A percentile compares a stretch with the other conserved stretches of the same genome.
phyloP scores from a whole-genome alignment of 1,140 invertebrate species.

The Drosophila paulistorum region DNA sequence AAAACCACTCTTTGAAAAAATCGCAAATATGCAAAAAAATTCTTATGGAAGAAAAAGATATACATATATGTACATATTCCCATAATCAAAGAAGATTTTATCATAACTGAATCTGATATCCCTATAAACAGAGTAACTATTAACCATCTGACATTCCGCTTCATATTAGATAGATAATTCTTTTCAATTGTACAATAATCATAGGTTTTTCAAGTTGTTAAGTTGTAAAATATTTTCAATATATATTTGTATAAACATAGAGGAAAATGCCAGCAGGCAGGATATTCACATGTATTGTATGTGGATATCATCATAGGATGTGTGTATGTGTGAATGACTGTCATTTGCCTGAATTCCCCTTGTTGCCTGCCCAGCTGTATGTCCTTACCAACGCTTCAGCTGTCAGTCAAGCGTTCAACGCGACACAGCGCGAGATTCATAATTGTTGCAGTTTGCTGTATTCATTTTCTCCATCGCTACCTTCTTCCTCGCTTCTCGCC shows the following conservation, averaged over 20 bases:
- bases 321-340: constrained; percentile 35
- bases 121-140: too few species aligned
- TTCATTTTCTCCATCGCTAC: not conserved
- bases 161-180: too few species aligned
- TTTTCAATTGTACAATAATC: too few species aligned
- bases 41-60: too few species aligned
- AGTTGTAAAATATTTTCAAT: constrained; percentile 16
- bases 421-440: constrained; percentile 70
- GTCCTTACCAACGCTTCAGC: constrained; percentile 66
- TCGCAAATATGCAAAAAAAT: too few species aligned
- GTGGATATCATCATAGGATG: constrained; percentile 63
- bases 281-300: constrained; percentile 25
- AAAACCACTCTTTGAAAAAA: too few species aligned
- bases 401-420: constrained; percentile 67
- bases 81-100: too few species aligned
- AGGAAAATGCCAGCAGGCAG: constrained; percentile 50
- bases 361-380: constrained; percentile 3
- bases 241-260: constrained; percentile 20
- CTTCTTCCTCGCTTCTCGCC: not conserved
- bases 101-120: too few species aligned
- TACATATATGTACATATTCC: too few species aligned
- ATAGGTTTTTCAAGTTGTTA: not conserved
- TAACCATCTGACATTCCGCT: too few species aligned
- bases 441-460: constrained; percentile 59
- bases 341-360: constrained; percentile 35